A percentile compares a stretch with the other conserved stretches of the same genome.
Conservation (phyloP, 1,140 invertebrate species). For the Apocrypta bakeri region DNA sequence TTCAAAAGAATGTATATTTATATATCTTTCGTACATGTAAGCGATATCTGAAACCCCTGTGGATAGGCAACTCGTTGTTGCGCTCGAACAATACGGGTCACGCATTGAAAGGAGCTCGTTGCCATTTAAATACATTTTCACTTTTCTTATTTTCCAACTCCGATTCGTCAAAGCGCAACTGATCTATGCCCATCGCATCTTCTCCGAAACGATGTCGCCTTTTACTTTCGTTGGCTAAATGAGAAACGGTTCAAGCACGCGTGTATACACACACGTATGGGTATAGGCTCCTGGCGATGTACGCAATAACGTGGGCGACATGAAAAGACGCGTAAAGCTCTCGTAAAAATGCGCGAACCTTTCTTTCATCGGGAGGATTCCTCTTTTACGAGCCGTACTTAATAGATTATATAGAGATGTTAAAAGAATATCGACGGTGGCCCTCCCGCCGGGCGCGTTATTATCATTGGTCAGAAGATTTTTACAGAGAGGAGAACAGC, state of each 20-base stretch:
- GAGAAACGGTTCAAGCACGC: no score
- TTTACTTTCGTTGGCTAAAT: no score
- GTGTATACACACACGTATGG: no score
- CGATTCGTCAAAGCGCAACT: no score
- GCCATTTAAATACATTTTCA: no score
- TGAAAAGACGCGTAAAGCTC: not conserved
- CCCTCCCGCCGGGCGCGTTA: slow-evolving; percentile 49
- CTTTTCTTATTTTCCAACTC: not conserved
- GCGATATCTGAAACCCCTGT: not conserved
- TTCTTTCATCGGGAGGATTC: not conserved
- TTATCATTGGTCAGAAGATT: not conserved
- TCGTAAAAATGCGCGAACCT: not conserved
- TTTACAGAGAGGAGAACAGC: slow-evolving; percentile 22
- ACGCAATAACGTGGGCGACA: not conserved
- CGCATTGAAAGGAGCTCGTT: not conserved
- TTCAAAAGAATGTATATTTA: not conserved
- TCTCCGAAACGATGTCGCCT: no score
- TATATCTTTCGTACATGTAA: not conserved
- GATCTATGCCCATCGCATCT: no score
- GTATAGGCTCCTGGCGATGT: not conserved
- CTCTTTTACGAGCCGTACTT: slow-evolving; percentile 56
- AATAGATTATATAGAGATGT: slow-evolving; percentile 65
- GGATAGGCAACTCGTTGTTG: not conserved
- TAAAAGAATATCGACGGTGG: slow-evolving; percentile 50
- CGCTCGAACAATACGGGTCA: not conserved